Evolutionary conservation across 2,888 invertebrate genomes (phyloP), one percentile per base, ranked within the genome.

Genomic region (Incurvaria masculella): DNA sequence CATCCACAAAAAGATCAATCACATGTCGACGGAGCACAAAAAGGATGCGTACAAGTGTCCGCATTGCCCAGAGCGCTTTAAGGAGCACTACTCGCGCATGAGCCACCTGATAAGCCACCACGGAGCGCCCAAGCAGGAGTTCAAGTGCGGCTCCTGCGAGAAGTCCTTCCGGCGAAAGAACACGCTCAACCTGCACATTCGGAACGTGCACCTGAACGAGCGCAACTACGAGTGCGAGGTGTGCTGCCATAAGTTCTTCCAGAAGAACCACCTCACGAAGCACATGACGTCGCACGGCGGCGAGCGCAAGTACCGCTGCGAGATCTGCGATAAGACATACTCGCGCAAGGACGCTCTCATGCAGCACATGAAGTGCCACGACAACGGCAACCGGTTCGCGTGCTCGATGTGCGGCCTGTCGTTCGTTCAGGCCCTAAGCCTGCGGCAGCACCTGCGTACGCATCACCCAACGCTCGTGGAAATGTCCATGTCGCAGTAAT

Each of bases 231-330:
- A 69, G 47, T 78, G 76, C 41, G 69, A 68, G 6, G 44, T 72
- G 0, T 78, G 76, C 46, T 66, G 66, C 49, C 61, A 63, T 6
- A 53, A 66, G 40, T 78, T 76, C 57, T 76, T 72, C 49, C 68
- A 68, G 0, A 72, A 68, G 41, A 73, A 67, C 0, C 74, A 72
- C 54, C 51, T 76, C 8, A 68, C 56, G 41, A 59, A 74, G 61
- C 83, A 82, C 53, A 79, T 79, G 68, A 79, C 75, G 1, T 76
- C 74, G 19, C 83, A 83, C 50, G 33, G 33, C 8, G 33, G 33
- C 8, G 33, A 57, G 19, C 47, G 56, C 3, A 52, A 72, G 45
- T 82, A 81, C 46, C 69, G 61, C 6, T 65, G 66, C 47, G 56
- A 59, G 14, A 58, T 57, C 38, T 66, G 67, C 53, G 62, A 59